Evolutionary conservation across 2,888 invertebrate genomes (phyloP).

Genomic region (Cenopis cana): DNA sequence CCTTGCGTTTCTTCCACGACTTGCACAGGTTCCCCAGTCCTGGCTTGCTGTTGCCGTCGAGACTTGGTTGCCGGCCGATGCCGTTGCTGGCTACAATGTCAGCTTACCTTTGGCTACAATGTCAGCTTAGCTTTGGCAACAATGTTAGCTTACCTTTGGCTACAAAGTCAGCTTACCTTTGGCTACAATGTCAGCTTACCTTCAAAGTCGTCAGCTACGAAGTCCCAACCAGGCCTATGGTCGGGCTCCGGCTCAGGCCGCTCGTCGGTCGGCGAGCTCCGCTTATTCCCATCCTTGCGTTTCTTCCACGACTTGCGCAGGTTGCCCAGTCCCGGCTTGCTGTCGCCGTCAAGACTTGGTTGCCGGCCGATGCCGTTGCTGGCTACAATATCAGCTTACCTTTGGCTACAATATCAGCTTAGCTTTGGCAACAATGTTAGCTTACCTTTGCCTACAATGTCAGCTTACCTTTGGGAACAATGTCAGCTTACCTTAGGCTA

Average conservation of each 20-base stretch:
- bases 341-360: slow-evolving; percentile 69
- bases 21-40: slow-evolving; percentile 76
- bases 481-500: too few species aligned
- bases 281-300: slow-evolving; percentile 78
- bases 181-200: slow-evolving; percentile 54
- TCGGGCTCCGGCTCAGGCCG: slow-evolving; percentile 68
- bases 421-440: too few species aligned
- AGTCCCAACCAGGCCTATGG: slow-evolving; percentile 86
- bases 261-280: slow-evolving; percentile 75
- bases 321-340: slow-evolving; percentile 72
- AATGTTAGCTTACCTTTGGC: too few species aligned
- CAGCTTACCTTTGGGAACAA: slow-evolving; percentile 79
- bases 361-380: too few species aligned
- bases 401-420: too few species aligned
- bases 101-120: too few species aligned
- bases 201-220: slow-evolving; percentile 93
- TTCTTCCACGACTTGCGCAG: slow-evolving; percentile 83
- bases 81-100: too few species aligned
- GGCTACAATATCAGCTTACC: too few species aligned
- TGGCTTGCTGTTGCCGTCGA: slow-evolving; percentile 73
- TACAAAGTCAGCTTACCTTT: too few species aligned
- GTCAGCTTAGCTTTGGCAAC: too few species aligned
- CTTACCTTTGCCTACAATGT: too few species aligned
- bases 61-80: slow-evolving; percentile 65
- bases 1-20: slow-evolving; percentile 83